phyloP scores from a whole-genome alignment of 53 echinoderm and acorn worm genomes.

The Henricia sp. region DNA sequence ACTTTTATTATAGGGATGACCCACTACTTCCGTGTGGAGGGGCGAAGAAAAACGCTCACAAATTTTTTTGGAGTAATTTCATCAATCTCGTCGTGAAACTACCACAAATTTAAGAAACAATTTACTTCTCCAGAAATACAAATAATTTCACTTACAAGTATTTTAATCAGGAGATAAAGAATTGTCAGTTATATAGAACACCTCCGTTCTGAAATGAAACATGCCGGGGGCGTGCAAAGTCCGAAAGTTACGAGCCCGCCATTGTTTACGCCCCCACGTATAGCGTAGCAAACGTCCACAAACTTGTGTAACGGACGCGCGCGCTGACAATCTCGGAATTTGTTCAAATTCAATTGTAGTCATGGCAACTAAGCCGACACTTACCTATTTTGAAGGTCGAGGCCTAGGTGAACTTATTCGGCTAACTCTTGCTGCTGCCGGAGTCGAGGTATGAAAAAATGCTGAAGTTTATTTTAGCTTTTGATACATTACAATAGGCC shows the following conservation, averaged over 20 bases:
- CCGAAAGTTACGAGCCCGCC: neutral
- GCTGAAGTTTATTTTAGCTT: neutral
- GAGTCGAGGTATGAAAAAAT: slow-evolving; percentile 55
- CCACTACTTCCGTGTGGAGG: no score
- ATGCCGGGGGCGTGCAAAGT: no score
- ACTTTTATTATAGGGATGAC: no score
- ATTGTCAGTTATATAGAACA: no score
- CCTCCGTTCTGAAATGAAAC: no score
- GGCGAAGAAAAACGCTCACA: no score
- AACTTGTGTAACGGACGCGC: neutral
- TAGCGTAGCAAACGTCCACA: neutral
- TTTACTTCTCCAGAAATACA: no score
- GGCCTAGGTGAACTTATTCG: slow-evolving; percentile 60
- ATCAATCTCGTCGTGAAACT: no score
- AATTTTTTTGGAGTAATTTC: no score
- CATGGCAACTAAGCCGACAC: slow-evolving; percentile 39
- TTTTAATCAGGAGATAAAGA: no score
- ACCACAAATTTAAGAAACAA: no score
- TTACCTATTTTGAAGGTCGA: slow-evolving; percentile 67
- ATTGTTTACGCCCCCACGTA: neutral
- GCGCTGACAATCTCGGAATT: neutral
- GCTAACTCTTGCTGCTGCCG: slow-evolving; percentile 66
- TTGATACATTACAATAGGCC: neutral
- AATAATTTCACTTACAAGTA: no score
- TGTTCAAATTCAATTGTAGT: neutral